Base-by-base conservation (phyloP, 1,140 invertebrate genomes). In the Trachymyrmex septentrionalis region DNA sequence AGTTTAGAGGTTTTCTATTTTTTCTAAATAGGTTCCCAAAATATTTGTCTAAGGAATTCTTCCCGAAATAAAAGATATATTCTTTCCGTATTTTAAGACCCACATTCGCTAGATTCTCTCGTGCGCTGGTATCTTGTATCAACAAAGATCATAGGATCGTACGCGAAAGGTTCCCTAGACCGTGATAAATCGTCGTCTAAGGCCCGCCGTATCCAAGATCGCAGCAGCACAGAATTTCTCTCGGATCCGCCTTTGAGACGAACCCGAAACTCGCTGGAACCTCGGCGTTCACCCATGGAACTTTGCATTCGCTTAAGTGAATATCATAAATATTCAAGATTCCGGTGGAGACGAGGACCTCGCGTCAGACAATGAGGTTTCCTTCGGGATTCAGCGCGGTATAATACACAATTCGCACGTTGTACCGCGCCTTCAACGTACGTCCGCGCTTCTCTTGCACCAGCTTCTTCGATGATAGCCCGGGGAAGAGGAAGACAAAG, bases 321-420 rank as follows among this genome's bases (percentile, higher is more conserved):
- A 73, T n/a, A 27, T 84, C 80, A 84, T 84, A 84, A 84, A 84
- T 84, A 84, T 84, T 84, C 69, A 84, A 75, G 80, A 73, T 84
- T 84, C 69, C 80, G 38, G 53, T 84, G 44, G 53, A 75, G 69
- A 55, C 69, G 69, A 73, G 80, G 38, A 82, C 80, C 69, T 72
- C 67, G 80, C 67, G 38, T 55, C 80, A 84, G 80, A 84, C 80
- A 84, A 84, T 84, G 80, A 82, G 48, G 80, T 59, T 84, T 75
- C 69, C 71, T 50, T 84, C 44, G 57, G 80, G 38, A 75, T 73
- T 84, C 80, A 61, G 24, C 24, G 55, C 6, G 24, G 55, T 75
- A 75, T 84, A 63, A 84, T 67, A 61, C 34, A 82, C 48, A 75
- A 19, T 44, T 73, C 44, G 69, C 55, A 19, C 38, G 24, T 84